Evolutionary conservation across 1,140 invertebrate species (phyloP).

Genomic region (Pteromalus puparum): DNA sequence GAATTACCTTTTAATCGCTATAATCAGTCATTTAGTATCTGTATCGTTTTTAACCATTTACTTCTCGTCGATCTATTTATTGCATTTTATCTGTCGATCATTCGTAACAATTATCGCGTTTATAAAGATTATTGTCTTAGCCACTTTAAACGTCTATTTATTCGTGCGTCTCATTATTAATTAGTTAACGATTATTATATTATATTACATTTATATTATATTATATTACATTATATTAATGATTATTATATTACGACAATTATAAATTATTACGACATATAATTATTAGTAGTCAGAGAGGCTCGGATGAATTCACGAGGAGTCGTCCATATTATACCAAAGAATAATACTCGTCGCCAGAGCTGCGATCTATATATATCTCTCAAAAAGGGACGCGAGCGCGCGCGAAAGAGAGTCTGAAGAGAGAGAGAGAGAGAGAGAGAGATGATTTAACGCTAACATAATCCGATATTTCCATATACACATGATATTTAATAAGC

Average conservation of each 20-base stretch:
- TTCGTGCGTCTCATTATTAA: slow-evolving; percentile 45
- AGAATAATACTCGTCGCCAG: slow-evolving; percentile 27
- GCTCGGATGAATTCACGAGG: slow-evolving; percentile 44
- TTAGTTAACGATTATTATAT: slow-evolving; percentile 47
- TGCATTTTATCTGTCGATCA: slow-evolving; percentile 43
- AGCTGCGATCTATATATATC: slow-evolving; percentile 1
- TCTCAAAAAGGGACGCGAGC: neutral
- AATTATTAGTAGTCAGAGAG: slow-evolving; percentile 43
- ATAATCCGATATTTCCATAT: slow-evolving; percentile 25
- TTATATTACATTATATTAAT: slow-evolving; percentile 17
- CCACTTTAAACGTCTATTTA: slow-evolving; percentile 48
- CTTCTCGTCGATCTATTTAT: slow-evolving; percentile 43
- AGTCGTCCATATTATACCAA: slow-evolving; percentile 12
- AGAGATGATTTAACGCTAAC: neutral
- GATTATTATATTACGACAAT: slow-evolving; percentile 10
- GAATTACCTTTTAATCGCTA: slow-evolving; percentile 43
- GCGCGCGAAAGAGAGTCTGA: neutral
- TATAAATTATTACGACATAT: slow-evolving; percentile 50
- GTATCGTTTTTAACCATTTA: slow-evolving; percentile 38
- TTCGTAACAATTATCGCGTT: slow-evolving; percentile 24
- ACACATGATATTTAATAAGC: neutral
- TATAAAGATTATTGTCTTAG: slow-evolving; percentile 41
- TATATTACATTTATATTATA: slow-evolving; percentile 46
- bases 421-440: neutral
- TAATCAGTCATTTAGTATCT: slow-evolving; percentile 37